Evolutionary conservation across 2,888 invertebrate genomes (phyloP), one percentile per base, ranked within the genome.

Genomic region (Lasioglossum calceatum): DNA sequence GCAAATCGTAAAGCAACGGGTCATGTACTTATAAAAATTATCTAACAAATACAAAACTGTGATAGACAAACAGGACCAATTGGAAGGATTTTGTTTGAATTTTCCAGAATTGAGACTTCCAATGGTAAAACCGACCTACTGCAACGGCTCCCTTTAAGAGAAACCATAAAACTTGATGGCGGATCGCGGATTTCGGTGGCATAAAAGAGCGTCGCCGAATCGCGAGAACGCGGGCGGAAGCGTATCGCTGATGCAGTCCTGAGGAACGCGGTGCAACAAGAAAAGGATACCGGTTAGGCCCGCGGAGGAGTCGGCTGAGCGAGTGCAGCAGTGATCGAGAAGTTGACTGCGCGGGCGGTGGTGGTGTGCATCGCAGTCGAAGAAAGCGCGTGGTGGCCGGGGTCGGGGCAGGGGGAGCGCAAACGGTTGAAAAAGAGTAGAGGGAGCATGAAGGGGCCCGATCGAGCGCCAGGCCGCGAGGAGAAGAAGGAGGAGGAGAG

Each of bases 341-440:
- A 81, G 79, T 80, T 75, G 77, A 87, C 82, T 84, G 90, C 80
- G 91, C 90, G 91, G 89, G 87, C 89, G 90, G 84, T 39, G 75
- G 77, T 81, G 71, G 82, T 79, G 79, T 64, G 50, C 75, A 74
- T 70, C 85, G 78, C n/a, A 19, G 75, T 61, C 80, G 82, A 80
- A 76, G 85, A 89, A 88, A 88, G 81, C 82, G 88, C 84, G 84
- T 79, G 81, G 87, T 88, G 78, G 70, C 27, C 81, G 47, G 47
- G 81, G 83, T 77, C 81, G 54, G 72, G 84, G 83, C 81, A 76
- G 79, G 72, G 85, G 71, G 36, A 87, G 64, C 58, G 67, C 74
- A 80, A 83, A 77, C 58, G 81, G 81, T 76, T 83, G 82, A 82
- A 76, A 76, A 78, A 90, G 79, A 86, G 89, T 84, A 84, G 87